Base-by-base conservation (phyloP, 2,888 invertebrate species). In the Chrysodeixis includens region DNA sequence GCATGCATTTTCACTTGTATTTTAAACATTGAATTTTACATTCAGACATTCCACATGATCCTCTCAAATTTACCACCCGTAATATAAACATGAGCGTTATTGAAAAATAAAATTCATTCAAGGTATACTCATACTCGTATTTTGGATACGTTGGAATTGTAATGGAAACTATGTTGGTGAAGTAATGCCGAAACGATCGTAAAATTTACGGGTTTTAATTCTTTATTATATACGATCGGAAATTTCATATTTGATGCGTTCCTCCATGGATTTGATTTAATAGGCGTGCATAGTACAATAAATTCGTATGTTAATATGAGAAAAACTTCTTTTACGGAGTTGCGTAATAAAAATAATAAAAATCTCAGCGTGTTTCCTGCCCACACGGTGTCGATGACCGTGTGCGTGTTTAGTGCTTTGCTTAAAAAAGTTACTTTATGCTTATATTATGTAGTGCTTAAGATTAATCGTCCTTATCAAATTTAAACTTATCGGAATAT, bases 331-430 rank as follows among this genome's bases (percentile, higher is more conserved):
- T 72, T 70, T 75, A 73, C 58, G 64, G 55, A 66, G 69, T 81
- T 82, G 69, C 74, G 81, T 82, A 82, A 83, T 82, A 82, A 78
- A 70, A 82, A 79, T 81, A 76, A 78, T 81, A 76, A 78, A 77
- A 79, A 72, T 75, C 81, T 62, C 71, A 74, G 71, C 81, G 65
- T 74, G 80, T 73, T 78, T 73, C 76, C 81, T 78, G 79, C 77
- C 75, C 74, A 76, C 71, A 64, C 76, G 71, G 69, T 70, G 81
- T 80, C 71, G 67, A 59, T 78, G 83, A 82, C 81, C 79, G 70
- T 32, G 35, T 52, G 63, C 79, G 74, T 70, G 74, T 74, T 78
- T 69, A 71, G 69, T 70, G 67, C 70, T 56, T 46, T 52, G 46
- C 62, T 67, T 64, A 66, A 53, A 70, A 72, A 76, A 74, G 79